Evolutionary conservation across 2,797 vertebrate genomes (phyloP), one percentile per base, ranked within the genome.

Genomic region (Pseudomugil tenellus): DNA sequence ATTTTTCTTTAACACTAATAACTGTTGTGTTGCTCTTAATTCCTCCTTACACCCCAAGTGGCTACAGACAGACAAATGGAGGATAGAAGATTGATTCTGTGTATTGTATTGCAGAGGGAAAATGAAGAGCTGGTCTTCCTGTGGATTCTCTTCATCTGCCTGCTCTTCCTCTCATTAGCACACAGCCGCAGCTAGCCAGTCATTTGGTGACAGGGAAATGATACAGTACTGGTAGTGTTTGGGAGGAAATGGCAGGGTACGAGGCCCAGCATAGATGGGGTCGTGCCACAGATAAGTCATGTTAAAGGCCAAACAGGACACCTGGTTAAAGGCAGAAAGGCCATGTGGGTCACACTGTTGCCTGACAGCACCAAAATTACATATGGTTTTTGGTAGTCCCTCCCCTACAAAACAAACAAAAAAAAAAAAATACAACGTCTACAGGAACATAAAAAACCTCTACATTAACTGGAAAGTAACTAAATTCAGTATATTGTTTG

Each of bases 151-250:
- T 95, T 96, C 94, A 94, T 95, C 92, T 94, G 80, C 94, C 92
- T 94, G 85, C 93, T 93, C 95, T 96, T 96, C 96, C 95, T 95
- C 96, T 96, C 96, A 97, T 95, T 94, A 95, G 80, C 79, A 46
- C 58, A 4, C 93, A 73, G 89, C 92, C 29, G 93, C 93, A 94
- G 92, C 95, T 93, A 96, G 96, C 95, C 95, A 95, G 93, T 96
- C 95, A 96, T 97, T 96, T 96, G 94, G 93, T 96, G 97, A 98
- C 96, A 95, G 94, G 95, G 94, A 98, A 98, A 98, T 98, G 95
- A 98, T 97, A 98, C 94, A 92, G 94, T 96, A 94, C 94, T 91
- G 89, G 92, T 86, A 54, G 92, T 94, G 94, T 95, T 95, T 94
- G 94, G 94, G 95, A 96, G 96, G 96, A 98, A 98, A 98, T 97